Evolutionary conservation across 92 coral and sea anemone species (phyloP), one percentile per base, ranked within the genome.

Genomic region (Palythoa heliodiscus): DNA sequence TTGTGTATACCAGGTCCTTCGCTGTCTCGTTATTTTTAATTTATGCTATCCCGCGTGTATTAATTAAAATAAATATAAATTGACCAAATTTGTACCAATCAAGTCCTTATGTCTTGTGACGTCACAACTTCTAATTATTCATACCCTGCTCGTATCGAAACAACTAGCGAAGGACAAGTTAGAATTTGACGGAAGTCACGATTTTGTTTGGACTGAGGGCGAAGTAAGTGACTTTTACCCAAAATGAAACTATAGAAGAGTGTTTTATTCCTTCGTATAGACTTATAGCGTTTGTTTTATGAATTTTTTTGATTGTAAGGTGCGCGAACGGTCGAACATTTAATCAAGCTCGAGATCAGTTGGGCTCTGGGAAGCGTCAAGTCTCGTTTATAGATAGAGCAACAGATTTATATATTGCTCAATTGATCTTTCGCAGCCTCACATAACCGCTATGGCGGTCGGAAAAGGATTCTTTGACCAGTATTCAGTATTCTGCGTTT

Each of bases 391-490:
- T 61, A 19, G 5, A 38, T 60, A 39, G 71, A 75, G 71, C 75
- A 43, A 58, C 69, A 53, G 58, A 83, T 71, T 84, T 79, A 88
- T 87, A 84, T 76, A 77, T 84, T 87, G 77, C 78, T 85, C 77
- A 83, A 72, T 88, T 84, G 82, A 84, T 82, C 87, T 25, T 90
- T 71, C 39, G 84, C 93, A 91, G 94, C 86, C 87, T 73, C 82
- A 52, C 67, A 73, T 22, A 92, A 91, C 98, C 97, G 87, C 57
- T 79, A 96, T 96, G 99, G 99, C 99, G 93, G 97, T 94, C 73
- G 98, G 99, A 43, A 95, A 93, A 91, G 99, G 99, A n/a, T 96
- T 96, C 83, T 95, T 96, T 80, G 99, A 96, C 89, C 99, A 96
- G 93, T 96, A 96, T 73, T 96, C 99, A 4, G 99, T 96, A 55